phyloP scores from a whole-genome alignment of 2,113 vertebrate species.

The Alethe diademata region DNA sequence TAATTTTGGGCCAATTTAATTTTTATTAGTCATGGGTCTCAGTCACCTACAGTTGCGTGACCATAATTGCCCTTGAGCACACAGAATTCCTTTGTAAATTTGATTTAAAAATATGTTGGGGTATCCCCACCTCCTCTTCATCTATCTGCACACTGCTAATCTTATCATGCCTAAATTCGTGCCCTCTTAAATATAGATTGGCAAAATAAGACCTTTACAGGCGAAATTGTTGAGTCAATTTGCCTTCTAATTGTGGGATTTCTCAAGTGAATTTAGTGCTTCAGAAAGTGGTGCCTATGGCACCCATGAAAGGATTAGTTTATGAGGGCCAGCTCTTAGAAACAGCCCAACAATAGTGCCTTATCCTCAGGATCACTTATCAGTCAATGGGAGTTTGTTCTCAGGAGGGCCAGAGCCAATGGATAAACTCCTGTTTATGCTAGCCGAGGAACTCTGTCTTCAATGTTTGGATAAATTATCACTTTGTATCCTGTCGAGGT shows the following conservation, averaged over 20 bases:
- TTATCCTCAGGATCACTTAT: slow-evolving; percentile 63
- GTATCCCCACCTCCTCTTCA: not conserved
- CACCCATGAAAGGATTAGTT: slow-evolving; percentile 62
- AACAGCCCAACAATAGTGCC: slow-evolving; percentile 60
- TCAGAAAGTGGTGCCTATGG: slow-evolving; percentile 62
- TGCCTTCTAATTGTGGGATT: slow-evolving; percentile 40
- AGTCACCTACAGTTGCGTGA: slow-evolving; percentile 34
- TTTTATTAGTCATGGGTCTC: slow-evolving; percentile 70
- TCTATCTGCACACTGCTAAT: not conserved
- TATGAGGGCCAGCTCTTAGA: slow-evolving; percentile 63
- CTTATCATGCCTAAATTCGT: not conserved
- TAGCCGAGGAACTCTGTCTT: slow-evolving; percentile 14
- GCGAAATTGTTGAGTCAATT: not conserved
- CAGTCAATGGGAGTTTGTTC: slow-evolving; percentile 66
- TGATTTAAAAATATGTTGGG: slow-evolving; percentile 5
- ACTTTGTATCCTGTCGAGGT: slow-evolving; percentile 51
- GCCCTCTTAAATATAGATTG: not conserved
- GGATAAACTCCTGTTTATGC: slow-evolving; percentile 59
- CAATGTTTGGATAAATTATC: slow-evolving; percentile 58
- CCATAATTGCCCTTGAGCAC: slow-evolving; percentile 60
- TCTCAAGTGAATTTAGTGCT: slow-evolving; percentile 56
- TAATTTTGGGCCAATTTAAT: slow-evolving; percentile 69
- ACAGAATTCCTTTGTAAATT: slow-evolving; percentile 50
- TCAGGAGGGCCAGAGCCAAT: slow-evolving; percentile 61
- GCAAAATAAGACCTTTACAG: slow-evolving; percentile 1